These are phyloP conservation scores for Lytechinus pictus DNA, from an alignment of 35 echinoderm and acorn worm genomes.

Conservation along the genomic window DNA sequence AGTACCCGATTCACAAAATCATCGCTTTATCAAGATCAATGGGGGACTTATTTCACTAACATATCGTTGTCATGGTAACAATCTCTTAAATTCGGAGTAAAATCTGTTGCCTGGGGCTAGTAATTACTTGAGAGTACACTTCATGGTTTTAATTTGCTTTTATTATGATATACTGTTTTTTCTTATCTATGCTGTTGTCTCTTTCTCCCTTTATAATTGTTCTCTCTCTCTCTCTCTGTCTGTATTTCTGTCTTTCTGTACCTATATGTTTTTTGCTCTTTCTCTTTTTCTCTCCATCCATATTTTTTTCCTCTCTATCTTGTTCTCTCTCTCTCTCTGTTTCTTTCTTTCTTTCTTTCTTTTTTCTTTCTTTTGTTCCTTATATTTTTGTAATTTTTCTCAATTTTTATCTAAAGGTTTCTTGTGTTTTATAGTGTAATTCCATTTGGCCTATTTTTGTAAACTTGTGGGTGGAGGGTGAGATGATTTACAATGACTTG, in stretches of 20 bases:
- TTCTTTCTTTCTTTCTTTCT: not conserved
- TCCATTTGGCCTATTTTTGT: no score
- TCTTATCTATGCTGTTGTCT: not conserved
- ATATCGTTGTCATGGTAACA: conserved; percentile 35
- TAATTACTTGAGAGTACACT: conserved; percentile 51
- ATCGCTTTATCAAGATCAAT: conserved; percentile 34
- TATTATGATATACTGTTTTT: not conserved
- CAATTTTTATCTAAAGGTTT: not conserved
- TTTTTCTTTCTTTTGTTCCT: not conserved
- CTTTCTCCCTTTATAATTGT: not conserved
- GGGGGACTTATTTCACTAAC: conserved; percentile 18
- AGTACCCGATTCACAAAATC: conserved; percentile 13
- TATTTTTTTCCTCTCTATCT: not conserved
- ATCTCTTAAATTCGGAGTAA: conserved; percentile 35
- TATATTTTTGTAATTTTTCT: not conserved
- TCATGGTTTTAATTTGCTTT: conserved; percentile 24
- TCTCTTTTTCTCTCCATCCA: no score
- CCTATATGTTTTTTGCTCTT: no score
- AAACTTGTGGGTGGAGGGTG: no score
- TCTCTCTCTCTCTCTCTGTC: not conserved
- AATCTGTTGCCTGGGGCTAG: conserved; percentile 41
- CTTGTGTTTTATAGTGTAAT: not conserved
- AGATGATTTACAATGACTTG: no score
- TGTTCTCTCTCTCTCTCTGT: not conserved
- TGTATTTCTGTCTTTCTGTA: no score